Evolutionary conservation across 2,797 vertebrate species (phyloP).

Genomic region (Anas georgica): DNA sequence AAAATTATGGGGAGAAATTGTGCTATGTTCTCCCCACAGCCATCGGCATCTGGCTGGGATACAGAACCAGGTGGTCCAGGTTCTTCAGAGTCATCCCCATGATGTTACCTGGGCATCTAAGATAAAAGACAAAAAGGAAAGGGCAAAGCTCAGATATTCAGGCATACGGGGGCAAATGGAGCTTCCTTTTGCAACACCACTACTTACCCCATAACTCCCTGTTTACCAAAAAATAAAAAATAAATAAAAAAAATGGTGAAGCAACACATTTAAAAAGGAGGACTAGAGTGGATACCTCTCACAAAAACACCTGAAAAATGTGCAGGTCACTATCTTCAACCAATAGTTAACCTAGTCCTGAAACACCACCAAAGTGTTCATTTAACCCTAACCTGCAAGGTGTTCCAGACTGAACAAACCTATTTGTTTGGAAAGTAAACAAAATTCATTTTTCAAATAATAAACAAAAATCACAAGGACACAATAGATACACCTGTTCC

Average conservation of each 20-base stretch:
- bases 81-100: conserved; percentile 84
- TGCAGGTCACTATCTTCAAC: no score
- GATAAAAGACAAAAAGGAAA: neutral
- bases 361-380: no score
- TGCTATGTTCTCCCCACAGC: conserved; percentile 86
- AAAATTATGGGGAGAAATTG: conserved; percentile 84
- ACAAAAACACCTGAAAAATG: no score
- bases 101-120: conserved; percentile 77
- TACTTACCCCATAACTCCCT: no score
- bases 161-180: neutral
- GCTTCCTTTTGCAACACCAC: no score
- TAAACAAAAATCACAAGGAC: neutral
- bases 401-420: neutral
- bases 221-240: no score
- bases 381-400: no score
- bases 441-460: neutral
- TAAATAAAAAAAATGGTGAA: no score
- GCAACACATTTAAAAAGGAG: no score
- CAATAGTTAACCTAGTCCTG: no score
- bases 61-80: conserved; percentile 76
- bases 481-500: neutral
- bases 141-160: neutral
- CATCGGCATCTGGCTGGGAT: conserved; percentile 73
- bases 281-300: no score
- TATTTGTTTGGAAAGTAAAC: neutral